Evolutionary conservation across 2,113 vertebrate genomes (phyloP), one percentile per base, ranked within the genome.

Genomic region (Triplophysa dalaica): DNA sequence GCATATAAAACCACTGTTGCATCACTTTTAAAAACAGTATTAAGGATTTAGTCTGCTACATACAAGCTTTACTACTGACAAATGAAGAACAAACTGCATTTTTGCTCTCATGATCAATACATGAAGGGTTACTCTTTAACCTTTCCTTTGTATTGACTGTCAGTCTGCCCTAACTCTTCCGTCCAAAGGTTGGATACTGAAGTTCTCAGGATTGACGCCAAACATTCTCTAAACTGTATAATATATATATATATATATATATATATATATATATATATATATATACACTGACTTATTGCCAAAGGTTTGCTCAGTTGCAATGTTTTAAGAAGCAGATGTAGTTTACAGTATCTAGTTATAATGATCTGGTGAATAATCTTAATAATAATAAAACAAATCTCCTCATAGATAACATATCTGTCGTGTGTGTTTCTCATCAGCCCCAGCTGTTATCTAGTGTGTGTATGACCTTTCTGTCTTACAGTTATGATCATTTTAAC

Each of bases 71-170:
- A 10, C n/a, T 26, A 24, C 21, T 26, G 21, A 21, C 60, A 75
- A 75, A 48, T 62, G 43, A 13, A 24, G 13, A 52, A 29, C 48
- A 70, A 19, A 29, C 2, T 52, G 24, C 8, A 3, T 16, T 4
- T 58, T 61, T 74, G 56, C 56, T 24, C 43, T 75, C 50, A 22
- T 48, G 10, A 63, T 75, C 41, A 75, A 63, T 41, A 65, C n/a
- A 13, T 45, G 63, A 11, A 67, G 9, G 26, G 63, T 81, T 81
- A 76, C 26, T 52, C 64, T 81, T 81, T 81, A 74, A 75, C 79
- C 29, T n/a, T 22, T 24, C 43, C 70, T 56, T 70, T 66, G 21
- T 70, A 50, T 68, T 74, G 48, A 21, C 45, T 24, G 54, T 83
- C 29, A 73, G n/a, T 63, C 73, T 70, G 56, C 29, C 45, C 48